phyloP scores from a whole-genome alignment of 2,113 vertebrate genomes.

The Lasiurus cinereus region DNA sequence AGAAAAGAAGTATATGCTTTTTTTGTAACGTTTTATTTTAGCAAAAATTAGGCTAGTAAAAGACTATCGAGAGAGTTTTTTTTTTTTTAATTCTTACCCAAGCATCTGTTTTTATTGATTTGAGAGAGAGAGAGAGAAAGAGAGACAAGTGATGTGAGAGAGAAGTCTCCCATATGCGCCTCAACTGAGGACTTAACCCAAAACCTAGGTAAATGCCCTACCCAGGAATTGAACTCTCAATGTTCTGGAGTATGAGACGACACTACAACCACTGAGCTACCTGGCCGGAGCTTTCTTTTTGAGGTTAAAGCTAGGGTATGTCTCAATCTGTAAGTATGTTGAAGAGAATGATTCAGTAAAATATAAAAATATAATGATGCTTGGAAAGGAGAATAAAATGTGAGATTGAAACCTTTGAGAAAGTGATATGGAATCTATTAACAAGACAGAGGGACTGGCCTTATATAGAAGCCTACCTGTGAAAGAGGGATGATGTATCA shows the following conservation, averaged over 20 bases:
- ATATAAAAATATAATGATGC: background rate
- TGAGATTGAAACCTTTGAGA: background rate
- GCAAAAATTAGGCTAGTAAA: background rate
- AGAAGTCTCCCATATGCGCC: background rate
- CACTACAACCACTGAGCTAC: background rate
- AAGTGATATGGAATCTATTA: background rate
- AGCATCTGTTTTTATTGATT: background rate
- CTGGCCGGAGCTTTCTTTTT: background rate
- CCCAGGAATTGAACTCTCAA: background rate
- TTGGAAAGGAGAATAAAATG: background rate
- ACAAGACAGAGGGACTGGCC: background rate
- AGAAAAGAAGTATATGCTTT: background rate
- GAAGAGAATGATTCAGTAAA: background rate
- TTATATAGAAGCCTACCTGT: background rate
- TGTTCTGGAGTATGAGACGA: background rate
- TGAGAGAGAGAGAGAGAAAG: background rate
- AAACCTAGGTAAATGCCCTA: background rate
- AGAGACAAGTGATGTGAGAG: background rate
- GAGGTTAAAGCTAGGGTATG: background rate
- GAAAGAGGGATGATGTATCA: background rate
- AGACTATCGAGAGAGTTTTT: background rate
- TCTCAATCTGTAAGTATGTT: background rate
- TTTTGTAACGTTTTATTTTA: background rate
- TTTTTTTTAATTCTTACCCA: too few relatives aligned
- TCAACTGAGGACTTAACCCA: background rate